Evolutionary conservation across 2,888 invertebrate species (phyloP).

Genomic region (Petrolisthes manimaculis): DNA sequence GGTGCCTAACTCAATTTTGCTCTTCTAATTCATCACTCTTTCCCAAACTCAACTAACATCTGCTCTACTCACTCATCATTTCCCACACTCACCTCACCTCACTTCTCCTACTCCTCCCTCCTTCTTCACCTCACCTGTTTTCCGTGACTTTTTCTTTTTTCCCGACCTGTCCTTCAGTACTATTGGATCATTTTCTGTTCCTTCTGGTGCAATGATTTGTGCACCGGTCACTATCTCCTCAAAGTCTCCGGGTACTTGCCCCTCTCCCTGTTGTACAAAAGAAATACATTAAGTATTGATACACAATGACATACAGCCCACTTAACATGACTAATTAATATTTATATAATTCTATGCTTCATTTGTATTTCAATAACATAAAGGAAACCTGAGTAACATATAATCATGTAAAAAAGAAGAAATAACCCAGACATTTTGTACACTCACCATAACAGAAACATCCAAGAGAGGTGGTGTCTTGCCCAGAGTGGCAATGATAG

Average conservation of each 20-base stretch:
- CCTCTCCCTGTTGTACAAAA: background rate
- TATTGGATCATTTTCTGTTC: slow-evolving; percentile 27
- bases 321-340: too few species aligned
- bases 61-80: background rate
- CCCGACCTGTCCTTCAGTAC: slow-evolving; percentile 31
- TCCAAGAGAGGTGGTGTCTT: slow-evolving; percentile 31
- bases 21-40: background rate
- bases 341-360: too few species aligned
- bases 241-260: slow-evolving; percentile 21
- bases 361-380: too few species aligned
- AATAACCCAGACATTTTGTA: background rate
- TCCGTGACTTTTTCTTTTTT: slow-evolving; percentile 8
- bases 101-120: background rate
- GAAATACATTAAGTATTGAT: too few species aligned
- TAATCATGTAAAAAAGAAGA: too few species aligned
- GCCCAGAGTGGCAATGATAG: slow-evolving; percentile 17
- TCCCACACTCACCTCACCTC: background rate
- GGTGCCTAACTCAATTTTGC: too few species aligned
- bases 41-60: background rate
- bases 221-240: slow-evolving; percentile 40
- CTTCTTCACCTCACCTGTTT: slow-evolving; percentile 23
- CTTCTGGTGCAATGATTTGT: slow-evolving; percentile 38
- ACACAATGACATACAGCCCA: too few species aligned
- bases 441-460: slow-evolving; percentile 21
- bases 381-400: background rate